Percentiles rank a stretch among this genome's conserved stretches.
Conservation (phyloP, 2,888 invertebrate genomes). For the Ormyrus thymus region DNA sequence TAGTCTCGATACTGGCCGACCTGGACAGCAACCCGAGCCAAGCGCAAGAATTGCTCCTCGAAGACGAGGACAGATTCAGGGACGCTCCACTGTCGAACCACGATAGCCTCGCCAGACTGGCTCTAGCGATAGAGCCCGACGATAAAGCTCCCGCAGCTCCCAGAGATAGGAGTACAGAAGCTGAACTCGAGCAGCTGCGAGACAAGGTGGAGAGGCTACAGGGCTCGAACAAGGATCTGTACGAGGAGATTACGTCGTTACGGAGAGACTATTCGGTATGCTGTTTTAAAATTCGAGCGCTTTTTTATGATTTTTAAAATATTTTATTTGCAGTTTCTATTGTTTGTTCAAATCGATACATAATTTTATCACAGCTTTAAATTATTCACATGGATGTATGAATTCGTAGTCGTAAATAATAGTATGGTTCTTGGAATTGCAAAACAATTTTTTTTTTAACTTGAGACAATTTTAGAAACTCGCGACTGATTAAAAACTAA, state of each 20-base stretch:
- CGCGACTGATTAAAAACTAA: no score
- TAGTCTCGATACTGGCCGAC: slow-evolving; percentile 62
- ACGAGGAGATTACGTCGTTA: slow-evolving; percentile 63
- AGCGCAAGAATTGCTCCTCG: slow-evolving; percentile 56
- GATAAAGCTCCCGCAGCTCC: slow-evolving; percentile 47
- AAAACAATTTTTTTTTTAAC: no score
- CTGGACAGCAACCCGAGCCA: slow-evolving; percentile 59
- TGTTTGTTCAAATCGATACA: neutral
- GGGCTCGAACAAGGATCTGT: slow-evolving; percentile 63
- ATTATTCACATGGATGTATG: neutral
- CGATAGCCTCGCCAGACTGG: slow-evolving; percentile 66
- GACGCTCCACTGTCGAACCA: slow-evolving; percentile 61
- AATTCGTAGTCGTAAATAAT: no score
- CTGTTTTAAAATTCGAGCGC: neutral
- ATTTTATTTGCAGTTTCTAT: neutral
- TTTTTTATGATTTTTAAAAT: neutral
- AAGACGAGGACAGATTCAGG: slow-evolving; percentile 63
- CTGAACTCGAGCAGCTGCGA: slow-evolving; percentile 61
- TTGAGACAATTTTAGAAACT: no score
- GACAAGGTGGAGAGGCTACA: slow-evolving; percentile 65
- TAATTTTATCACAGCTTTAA: neutral
- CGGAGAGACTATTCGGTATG: slow-evolving; percentile 66
- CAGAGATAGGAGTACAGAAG: no score
- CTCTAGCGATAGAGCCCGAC: slow-evolving; percentile 66
- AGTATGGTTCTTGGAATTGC: neutral